A percentile compares a stretch with the other conserved stretches of the same genome.
These are phyloP conservation scores for Scotopteryx bipunctaria DNA, from an alignment of 2,888 invertebrate genomes.

Conservation along the genomic window DNA sequence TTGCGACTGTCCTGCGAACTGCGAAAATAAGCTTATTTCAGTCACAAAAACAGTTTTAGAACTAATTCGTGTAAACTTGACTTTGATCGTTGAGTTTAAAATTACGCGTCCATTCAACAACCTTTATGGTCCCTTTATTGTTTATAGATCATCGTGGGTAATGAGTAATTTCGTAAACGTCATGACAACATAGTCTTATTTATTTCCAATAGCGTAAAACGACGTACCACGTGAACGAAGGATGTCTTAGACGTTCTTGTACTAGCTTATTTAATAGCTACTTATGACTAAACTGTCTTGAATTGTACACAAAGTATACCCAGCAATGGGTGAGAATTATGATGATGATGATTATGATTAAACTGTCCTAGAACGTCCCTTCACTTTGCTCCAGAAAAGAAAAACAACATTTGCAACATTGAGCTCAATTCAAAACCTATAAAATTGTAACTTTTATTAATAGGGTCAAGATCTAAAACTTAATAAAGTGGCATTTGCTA, in stretches of 20 bases:
- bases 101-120: conserved; percentile 33
- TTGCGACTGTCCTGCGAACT: conserved; percentile 54
- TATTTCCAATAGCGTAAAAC: conserved; percentile 1
- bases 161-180: conserved; percentile 16
- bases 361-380: too few species aligned
- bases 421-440: too few species aligned
- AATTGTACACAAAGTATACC: too few species aligned
- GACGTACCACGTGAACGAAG: background rate
- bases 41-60: conserved; percentile 39
- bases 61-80: conserved; percentile 30
- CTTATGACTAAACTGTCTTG: too few species aligned
- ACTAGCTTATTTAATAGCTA: too few species aligned
- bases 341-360: too few species aligned
- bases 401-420: background rate
- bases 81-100: conserved; percentile 32
- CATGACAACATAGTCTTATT: conserved; percentile 13
- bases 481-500: conserved; percentile 13
- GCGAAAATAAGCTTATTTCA: conserved; percentile 26
- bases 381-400: too few species aligned
- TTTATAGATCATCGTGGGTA: conserved; percentile 16
- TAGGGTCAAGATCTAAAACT: background rate
- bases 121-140: conserved; percentile 36
- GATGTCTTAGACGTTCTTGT: too few species aligned
- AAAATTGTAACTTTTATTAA: too few species aligned
- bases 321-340: too few species aligned